Base-by-base conservation (phyloP, 2,113 vertebrate species). In the Prochilodus magdalenae region DNA sequence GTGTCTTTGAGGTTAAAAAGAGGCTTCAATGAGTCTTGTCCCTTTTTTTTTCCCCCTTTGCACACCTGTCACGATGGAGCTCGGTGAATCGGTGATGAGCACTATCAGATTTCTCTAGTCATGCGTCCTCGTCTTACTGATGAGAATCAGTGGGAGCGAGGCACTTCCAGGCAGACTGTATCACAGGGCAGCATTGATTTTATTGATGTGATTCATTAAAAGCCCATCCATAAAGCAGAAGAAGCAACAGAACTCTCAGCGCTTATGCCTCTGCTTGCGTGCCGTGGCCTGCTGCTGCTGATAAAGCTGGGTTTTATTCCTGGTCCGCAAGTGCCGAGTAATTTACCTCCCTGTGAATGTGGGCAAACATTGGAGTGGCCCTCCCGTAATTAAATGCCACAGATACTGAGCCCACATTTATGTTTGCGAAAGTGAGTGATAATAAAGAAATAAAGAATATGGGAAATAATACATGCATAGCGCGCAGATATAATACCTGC, bases 201-300 rank as follows among this genome's bases (percentile, higher is more conserved):
- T 12, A 84, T 79, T 91, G 87, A 93, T 93, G 90, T 91, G 88
- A 92, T 93, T 93, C 90, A 92, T 76, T 91, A 89, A 88, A 86
- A 88, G 79, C 90, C 67, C 22, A 74, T 73, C 55, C 59, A 60
- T 27, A 73, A 73, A 65, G 66, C 60, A 40, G 60, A 53, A 63
- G 69, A 78, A 75, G 33, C 53, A 29, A 60, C 18, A 66, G 33
- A 26, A 80, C 49, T 1, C 30, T 51, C 29, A 44, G 76, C 55
- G 30, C 80, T 7, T 86, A 60, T 44, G 69, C 76, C 85, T 81
- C 55, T 33, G 74, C 81, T 16, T 74, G n/a, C 76, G 82, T 59
- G 81, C 77, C 84, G 47, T 49, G 53, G 83, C 85, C 89, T 91
- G 90, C 82, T 40, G 77, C 57, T 0, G 33, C 82, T 85, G 92